Evolutionary conservation across 1,140 invertebrate species (phyloP), one percentile per base, ranked within the genome.

Genomic region (Papilio glaucus): DNA sequence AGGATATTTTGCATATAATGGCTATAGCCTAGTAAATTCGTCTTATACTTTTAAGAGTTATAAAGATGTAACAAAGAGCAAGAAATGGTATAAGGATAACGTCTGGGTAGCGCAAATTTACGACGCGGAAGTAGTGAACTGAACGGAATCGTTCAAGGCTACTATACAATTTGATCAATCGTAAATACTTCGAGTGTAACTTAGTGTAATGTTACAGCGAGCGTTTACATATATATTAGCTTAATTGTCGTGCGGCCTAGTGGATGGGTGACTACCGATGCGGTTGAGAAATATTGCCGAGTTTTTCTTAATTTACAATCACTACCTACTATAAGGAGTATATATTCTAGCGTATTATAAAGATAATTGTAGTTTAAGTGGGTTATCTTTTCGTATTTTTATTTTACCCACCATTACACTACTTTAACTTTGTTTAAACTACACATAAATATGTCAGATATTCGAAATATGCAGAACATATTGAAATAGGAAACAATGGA

Each of bases 91-190:
- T 13, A 24, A 57, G 49, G 49, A 57, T 24, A 57, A 13, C 1
- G 9, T 57, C 10, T 18, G 24, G 49, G 49, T 24, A 57, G 49
- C 21, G 18, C 12, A 57, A 57, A 57, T 24, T 13, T 57, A 24
- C 21, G 49, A 57, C 49, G 21, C 49, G 49, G 49, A 57, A 57
- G 24, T 57, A 26, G 21, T 12, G 21, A 24, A 57, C 12, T 57
- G 49, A 26, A 26, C 49, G 49, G 49, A 33, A 6, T 33, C 8
- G 18, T 57, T 12, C 49, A 57, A 57, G 49, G 49, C 12, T 4
- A 57, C 45, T 57, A 49, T 21, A 24, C 10, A 57, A 24, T 24
- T 57, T 57, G 49, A 57, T 57, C 49, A 26, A 57, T 57, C n/a
- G 49, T 24, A 24, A 53, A 10, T 53, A 21, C 9, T 26, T 10